phyloP scores from a whole-genome alignment of 1,140 invertebrate genomes.

The Cataglyphis hispanica region DNA sequence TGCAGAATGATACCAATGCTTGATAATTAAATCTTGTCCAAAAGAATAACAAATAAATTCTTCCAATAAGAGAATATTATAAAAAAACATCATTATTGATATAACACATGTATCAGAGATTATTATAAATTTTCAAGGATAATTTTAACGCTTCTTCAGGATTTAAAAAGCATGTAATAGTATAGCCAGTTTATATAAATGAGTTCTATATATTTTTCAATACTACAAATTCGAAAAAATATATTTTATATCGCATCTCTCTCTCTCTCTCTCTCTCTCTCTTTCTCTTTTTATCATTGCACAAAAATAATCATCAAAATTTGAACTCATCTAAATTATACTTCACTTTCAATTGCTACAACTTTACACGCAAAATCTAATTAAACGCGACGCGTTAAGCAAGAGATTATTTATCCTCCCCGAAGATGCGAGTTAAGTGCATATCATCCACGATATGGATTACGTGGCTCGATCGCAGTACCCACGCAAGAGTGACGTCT shows the following conservation, averaged over 20 bases:
- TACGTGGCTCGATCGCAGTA: conserved; percentile 59
- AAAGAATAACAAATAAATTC: conserved; percentile 22
- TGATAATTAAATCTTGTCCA: conserved; percentile 13
- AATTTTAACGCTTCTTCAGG: conserved; percentile 1
- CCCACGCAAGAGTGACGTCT: conserved; percentile 53
- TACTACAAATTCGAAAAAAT: background rate
- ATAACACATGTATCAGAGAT: conserved; percentile 67
- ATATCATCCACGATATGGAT: conserved; percentile 10
- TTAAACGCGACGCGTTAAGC: background rate
- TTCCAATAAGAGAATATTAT: background rate
- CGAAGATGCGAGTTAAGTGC: conserved; percentile 45
- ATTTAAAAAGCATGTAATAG: background rate
- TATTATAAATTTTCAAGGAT: conserved; percentile 58
- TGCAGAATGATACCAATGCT: conserved; percentile 17
- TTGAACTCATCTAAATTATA: background rate
- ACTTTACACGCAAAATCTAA: background rate
- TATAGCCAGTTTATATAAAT: background rate
- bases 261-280: no score
- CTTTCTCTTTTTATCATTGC: no score
- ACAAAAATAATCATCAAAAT: background rate
- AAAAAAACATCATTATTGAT: conserved; percentile 23
- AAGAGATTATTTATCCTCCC: background rate
- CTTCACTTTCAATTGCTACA: background rate
- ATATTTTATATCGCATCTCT: no score
- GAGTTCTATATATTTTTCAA: background rate